Percentiles rank a stretch among this genome's conserved stretches.
These are phyloP conservation scores for Bombus waltoni DNA, from an alignment of 1,140 invertebrate species.

Conservation along the genomic window DNA sequence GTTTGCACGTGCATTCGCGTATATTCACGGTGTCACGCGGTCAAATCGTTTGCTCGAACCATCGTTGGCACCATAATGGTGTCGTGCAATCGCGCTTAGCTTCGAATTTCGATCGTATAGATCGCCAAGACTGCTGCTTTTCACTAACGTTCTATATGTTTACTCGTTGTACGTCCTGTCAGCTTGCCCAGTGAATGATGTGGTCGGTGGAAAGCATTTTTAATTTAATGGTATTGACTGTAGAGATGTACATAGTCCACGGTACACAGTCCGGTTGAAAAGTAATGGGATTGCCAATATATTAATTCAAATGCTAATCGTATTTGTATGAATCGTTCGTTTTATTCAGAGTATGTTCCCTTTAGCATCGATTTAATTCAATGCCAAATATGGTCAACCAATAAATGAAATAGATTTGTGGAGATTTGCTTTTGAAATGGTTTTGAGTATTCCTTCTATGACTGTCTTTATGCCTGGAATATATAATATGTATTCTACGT, in stretches of 20 bases:
- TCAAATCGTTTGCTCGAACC: slow-evolving; percentile 8
- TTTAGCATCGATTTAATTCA: neutral
- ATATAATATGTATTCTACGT: neutral
- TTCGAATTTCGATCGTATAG: neutral
- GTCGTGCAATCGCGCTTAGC: neutral
- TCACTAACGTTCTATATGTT: neutral
- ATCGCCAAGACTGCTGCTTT: neutral
- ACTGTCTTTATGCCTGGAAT: neutral
- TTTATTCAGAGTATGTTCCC: neutral
- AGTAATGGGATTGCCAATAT: neutral
- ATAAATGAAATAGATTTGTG: neutral
- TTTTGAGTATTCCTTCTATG: neutral
- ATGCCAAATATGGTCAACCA: neutral
- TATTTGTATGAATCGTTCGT: neutral
- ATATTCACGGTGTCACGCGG: slow-evolving; percentile 19
- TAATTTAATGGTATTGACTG: neutral
- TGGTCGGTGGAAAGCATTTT: neutral
- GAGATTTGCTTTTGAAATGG: neutral
- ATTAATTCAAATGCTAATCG: neutral
- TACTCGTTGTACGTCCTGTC: neutral
- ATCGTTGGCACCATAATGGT: slow-evolving; percentile 42
- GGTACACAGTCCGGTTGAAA: neutral
- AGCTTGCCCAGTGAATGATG: neutral
- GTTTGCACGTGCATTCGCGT: slow-evolving; percentile 3
- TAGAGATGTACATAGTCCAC: neutral